Base-by-base conservation (phyloP, 2,888 invertebrate genomes). In the Neelides folsomi region DNA sequence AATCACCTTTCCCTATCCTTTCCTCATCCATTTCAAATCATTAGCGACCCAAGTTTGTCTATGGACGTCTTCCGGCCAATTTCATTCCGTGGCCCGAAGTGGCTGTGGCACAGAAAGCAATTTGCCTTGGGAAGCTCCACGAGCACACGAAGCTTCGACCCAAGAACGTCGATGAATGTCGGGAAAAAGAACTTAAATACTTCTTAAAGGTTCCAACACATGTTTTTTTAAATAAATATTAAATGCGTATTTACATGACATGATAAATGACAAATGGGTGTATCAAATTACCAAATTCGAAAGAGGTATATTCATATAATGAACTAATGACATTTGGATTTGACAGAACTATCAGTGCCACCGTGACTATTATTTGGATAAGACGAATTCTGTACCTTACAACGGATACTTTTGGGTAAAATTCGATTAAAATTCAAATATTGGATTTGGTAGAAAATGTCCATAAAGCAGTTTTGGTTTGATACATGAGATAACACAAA, bases 361-460 rank as follows among this genome's bases (percentile, higher is more conserved):
- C 45, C 51, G 63, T 2, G 62, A 63, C 37, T 63, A 62, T 43
- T 63, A 62, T 45, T 49, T 62, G 53, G 63, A 63, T 54, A 60
- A 59, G 46, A 54, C 57, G 10, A 58, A 57, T 12, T 57, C 48
- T 36, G 51, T 55, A 13, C 47, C 47, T 10, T 55, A 58, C 1
- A 60, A 61, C 13, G 47, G 53, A 8, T 58, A 47, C 55, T 63
- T 63, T 42, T 27, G 27, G 27, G 27, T 27, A 27, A 27, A 27
- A 27, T 27, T 27, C 27, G 27, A 27, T 27, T 27, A 27, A 27
- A 27, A 27, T 27, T 27, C 27, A 27, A 5, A 27, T 27, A 5
- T 7, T 27, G 7, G 27, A 27, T 27, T 5, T 27, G 4, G 27
- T 27, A 5, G 3, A 27, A 27, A 27, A 27, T 27, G 7, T 27